Base-by-base conservation (phyloP, 2,797 vertebrate genomes). In the Morelia viridis region DNA sequence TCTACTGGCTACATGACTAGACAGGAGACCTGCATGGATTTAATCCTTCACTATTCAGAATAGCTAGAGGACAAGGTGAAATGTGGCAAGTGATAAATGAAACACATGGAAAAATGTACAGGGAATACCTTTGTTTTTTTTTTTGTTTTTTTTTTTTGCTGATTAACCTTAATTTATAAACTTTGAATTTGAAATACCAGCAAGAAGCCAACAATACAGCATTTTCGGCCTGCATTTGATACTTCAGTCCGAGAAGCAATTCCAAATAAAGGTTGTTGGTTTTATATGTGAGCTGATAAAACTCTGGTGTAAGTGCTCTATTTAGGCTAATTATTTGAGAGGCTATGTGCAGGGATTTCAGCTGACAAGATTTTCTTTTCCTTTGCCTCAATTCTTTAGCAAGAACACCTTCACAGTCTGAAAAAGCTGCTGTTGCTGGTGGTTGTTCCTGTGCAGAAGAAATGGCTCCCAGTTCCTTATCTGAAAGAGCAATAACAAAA, bases 401-500 rank as follows among this genome's bases (percentile, higher is more conserved):
- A 93, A 93, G 6, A 93, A 46, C 80, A 76, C 94, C 92, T 92
- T n/a, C n/a, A 93, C 64, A 93, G 46, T 28, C 28, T 85, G 76
- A 83, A 86, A 87, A 71, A 85, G 65, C 88, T 22, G 4, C 22
- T 0, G 31, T n/a, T 53, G 24, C 0, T 5, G 15, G 56, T 76
- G 12, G 50, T 92, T 24, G 4, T 93, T 71, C 84, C 93, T 8
- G 87, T 31, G 7, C 2, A 93, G 95, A 92, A 93, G 88, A 95
- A 24, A 8, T 11, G 4, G 2, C 46, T 57, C 71, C 80, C 86
- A 94, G 15, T 60, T 80, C 6, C 35, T 65, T 0, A 62, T 50
- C 24, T 90, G 87, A 95, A 92, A 91, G 41, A 92, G 92, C 92
- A 50, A 28, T 84, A 85, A 84, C 85, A 58, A 86, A 95, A 76